These are phyloP conservation scores for Cercocebus atys DNA, from an alignment of 2,113 vertebrate genomes.

Conservation along the genomic window DNA sequence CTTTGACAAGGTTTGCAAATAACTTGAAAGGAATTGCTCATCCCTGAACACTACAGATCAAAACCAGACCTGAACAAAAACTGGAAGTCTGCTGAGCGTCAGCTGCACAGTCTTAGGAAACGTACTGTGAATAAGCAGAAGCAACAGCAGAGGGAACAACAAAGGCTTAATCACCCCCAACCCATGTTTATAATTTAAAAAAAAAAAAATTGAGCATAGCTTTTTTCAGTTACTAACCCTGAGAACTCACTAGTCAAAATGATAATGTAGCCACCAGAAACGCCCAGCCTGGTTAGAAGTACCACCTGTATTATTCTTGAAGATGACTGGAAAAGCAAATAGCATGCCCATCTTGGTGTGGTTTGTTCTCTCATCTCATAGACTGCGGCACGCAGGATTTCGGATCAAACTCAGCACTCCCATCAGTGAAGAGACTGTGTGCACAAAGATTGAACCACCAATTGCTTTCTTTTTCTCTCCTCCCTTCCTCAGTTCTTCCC, in stretches of 20 bases:
- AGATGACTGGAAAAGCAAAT: not conserved
- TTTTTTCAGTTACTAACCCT: not conserved
- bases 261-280: not conserved
- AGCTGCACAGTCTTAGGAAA: slow-evolving; percentile 63
- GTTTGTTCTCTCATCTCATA: not conserved
- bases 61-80: slow-evolving; percentile 78
- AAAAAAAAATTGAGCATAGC: not conserved
- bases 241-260: not conserved
- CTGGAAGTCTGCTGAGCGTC: slow-evolving; percentile 50
- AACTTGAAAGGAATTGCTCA: slow-evolving; percentile 80
- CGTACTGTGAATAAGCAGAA: slow-evolving; percentile 49
- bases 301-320: not conserved
- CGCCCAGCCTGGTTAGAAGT: not conserved
- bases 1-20: slow-evolving; percentile 85
- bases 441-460: not conserved
- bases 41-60: slow-evolving; percentile 79
- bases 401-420: not conserved
- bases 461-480: not conserved
- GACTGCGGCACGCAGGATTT: not conserved
- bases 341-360: not conserved
- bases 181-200: not conserved
- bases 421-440: not conserved
- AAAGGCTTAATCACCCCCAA: not conserved
- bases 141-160: not conserved
- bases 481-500: not conserved